Evolutionary conservation across 1,140 invertebrate species (phyloP).

Genomic region (Caenorhabditis inopinata): DNA sequence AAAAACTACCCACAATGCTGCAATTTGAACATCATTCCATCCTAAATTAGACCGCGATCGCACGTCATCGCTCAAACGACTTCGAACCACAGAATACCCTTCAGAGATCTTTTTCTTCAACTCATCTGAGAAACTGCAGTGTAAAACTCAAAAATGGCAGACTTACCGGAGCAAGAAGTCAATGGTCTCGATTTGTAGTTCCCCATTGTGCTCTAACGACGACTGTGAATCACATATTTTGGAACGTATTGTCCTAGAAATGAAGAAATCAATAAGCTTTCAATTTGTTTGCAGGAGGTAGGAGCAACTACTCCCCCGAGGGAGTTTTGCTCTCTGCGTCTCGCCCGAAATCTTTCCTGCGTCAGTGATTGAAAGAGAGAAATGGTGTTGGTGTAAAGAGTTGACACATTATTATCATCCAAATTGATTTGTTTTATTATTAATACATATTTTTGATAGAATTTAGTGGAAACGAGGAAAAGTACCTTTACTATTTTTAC

Average conservation of each 20-base stretch:
- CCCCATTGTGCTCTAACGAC: conserved; percentile 58
- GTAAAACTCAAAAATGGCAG: background rate
- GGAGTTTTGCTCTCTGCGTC: too few relatives aligned
- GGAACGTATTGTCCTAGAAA: too few relatives aligned
- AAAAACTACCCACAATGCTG: conserved; percentile 62
- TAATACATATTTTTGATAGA: too few relatives aligned
- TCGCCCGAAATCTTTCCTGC: too few relatives aligned
- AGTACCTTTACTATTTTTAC: too few relatives aligned
- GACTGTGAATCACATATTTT: background rate
- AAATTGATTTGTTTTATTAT: too few relatives aligned
- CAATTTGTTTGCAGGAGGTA: background rate
- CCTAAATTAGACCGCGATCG: conserved; percentile 59
- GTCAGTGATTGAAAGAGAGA: too few relatives aligned
- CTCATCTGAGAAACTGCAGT: conserved; percentile 63
- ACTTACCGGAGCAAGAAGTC: conserved; percentile 66
- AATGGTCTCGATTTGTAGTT: conserved; percentile 67
- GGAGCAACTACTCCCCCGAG: too few relatives aligned
- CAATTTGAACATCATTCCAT: conserved; percentile 66
- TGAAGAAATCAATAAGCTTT: background rate
- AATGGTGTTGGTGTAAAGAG: too few relatives aligned
- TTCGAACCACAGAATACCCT: conserved; percentile 67
- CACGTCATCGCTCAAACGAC: conserved; percentile 67
- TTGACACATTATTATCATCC: too few relatives aligned
- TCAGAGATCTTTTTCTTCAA: conserved; percentile 69
- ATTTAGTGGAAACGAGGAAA: too few relatives aligned